Base-by-base conservation (phyloP, 2,888 invertebrate species). In the Cabera pusaria region DNA sequence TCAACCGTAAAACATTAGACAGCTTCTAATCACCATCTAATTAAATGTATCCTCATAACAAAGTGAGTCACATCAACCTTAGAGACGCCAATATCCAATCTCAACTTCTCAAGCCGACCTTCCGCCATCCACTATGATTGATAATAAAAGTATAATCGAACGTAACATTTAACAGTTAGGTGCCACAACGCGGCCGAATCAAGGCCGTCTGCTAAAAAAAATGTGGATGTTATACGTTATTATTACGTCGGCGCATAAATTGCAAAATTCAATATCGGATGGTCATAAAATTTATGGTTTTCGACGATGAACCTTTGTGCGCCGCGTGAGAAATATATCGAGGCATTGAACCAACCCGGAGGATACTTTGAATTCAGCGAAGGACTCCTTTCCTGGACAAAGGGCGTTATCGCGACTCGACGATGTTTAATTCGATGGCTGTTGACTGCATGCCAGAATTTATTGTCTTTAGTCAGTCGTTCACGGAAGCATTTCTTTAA, bases 211-310 rank as follows among this genome's bases (percentile, higher is more conserved):
- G 51, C 56, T 44, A 48, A 56, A 57, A n/a, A 61, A 64, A 68
- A 64, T 51, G 54, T 53, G 46, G 41, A 40, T 50, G 41, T 57
- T 61, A 64, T 65, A 18, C 5, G 35, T 64, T 60, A 55, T 67
- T 68, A 56, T 73, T 66, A 64, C 58, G 52, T 50, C 57, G 59
- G 53, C 41, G 57, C 66, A 69, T 73, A 79, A 70, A 76, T 79
- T 71, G 62, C 69, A 69, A 72, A 78, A 73, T 72, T 75, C 79
- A 73, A 80, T 84, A 83, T 81, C 65, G 64, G 52, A 64, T 62
- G 68, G 56, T 64, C 53, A 69, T 83, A 75, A 80, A 81, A 71
- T 78, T 71, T 79, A 80, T 78, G 68, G 65, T 69, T 69, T 65
- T 72, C 65, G 72, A 71, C 69, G 69, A 47, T 62, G 41, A 59